These are phyloP conservation scores for Vesta saturnalis DNA, from an alignment of 2,888 invertebrate genomes.

Conservation along the genomic window DNA sequence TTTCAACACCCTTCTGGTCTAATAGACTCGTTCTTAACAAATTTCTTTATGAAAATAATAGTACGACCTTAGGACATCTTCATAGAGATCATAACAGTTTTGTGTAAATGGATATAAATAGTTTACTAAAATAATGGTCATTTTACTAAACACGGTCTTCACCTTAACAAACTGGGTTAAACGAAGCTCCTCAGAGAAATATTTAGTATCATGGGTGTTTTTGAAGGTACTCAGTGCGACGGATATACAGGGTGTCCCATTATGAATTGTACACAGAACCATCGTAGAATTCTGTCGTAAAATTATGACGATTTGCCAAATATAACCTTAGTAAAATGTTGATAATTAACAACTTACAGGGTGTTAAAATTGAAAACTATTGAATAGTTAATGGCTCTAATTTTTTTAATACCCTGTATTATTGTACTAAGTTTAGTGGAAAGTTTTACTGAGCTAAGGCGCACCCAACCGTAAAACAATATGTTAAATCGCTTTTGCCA, in stretches of 20 bases:
- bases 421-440: too few relatives aligned
- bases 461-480: too few relatives aligned
- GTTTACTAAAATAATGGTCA: conserved; percentile 1
- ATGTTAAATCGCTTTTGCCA: too few relatives aligned
- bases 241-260: neutral
- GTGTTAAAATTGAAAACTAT: too few relatives aligned
- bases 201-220: neutral
- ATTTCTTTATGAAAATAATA: neutral
- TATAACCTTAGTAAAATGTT: too few relatives aligned
- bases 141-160: neutral
- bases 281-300: too few relatives aligned
- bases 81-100: neutral
- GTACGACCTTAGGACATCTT: neutral
- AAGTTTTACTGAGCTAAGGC: too few relatives aligned
- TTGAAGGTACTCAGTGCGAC: neutral
- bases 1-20: neutral
- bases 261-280: neutral
- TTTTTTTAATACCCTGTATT: too few relatives aligned
- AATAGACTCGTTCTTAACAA: neutral
- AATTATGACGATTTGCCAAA: too few relatives aligned
- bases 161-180: neutral
- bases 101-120: neutral
- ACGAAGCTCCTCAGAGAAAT: neutral
- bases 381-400: too few relatives aligned
- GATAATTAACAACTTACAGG: too few relatives aligned